These are phyloP conservation scores for Gymnoscopelus microlampas DNA, from an alignment of 2,797 vertebrate genomes.

Conservation along the genomic window DNA sequence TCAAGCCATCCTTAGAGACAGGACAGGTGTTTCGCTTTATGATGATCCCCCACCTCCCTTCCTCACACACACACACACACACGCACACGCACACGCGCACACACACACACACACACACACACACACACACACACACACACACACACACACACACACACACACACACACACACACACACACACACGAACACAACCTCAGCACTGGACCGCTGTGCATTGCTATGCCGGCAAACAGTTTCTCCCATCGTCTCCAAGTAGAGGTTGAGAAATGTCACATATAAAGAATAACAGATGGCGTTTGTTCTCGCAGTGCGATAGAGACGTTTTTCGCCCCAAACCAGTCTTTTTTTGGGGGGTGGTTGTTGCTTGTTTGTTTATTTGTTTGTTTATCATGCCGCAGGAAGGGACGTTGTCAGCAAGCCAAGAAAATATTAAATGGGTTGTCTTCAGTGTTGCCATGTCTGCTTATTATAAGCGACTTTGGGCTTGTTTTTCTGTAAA, in stretches of 20 bases:
- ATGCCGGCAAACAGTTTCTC: conserved; percentile 35
- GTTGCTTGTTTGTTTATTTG: conserved; percentile 22
- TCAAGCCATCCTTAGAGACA: conserved; percentile 29
- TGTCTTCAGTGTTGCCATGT: too few species aligned
- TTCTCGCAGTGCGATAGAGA: conserved; percentile 50
- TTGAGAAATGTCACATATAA: conserved; percentile 55
- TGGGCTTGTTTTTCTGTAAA: too few species aligned
- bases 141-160: too few species aligned
- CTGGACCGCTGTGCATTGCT: conserved; percentile 24
- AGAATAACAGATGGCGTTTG: conserved; percentile 54
- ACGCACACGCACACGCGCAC: background rate
- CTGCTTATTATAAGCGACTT: too few species aligned
- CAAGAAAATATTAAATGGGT: too few species aligned
- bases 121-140: too few species aligned
- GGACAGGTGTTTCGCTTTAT: conserved; percentile 29
- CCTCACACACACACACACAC: background rate
- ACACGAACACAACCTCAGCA: background rate
- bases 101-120: too few species aligned
- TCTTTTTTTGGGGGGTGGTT: background rate
- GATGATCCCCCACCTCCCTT: conserved; percentile 7
- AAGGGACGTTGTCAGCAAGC: conserved; percentile 37
- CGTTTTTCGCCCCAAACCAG: background rate
- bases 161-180: too few species aligned
- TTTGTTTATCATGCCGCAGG: conserved; percentile 42
- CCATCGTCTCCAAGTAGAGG: conserved; percentile 33